Evolutionary conservation across 2,113 vertebrate genomes (phyloP), one percentile per base, ranked within the genome.

Genomic region (Percina caprodes): DNA sequence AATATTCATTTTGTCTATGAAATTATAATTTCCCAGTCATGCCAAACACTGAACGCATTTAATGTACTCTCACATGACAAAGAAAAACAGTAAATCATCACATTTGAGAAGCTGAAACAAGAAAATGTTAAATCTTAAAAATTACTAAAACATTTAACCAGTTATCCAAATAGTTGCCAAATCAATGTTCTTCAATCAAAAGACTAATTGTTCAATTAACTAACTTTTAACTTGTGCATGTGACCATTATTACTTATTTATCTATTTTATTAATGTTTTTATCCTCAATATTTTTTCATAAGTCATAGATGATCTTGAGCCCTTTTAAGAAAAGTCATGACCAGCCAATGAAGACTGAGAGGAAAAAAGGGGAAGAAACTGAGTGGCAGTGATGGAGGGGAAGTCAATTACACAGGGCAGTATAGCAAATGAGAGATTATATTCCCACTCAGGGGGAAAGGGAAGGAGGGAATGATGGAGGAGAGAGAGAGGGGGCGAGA

Each of bases 371-470:
- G 39, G 23, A 24, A 19, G 26, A 74, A 26, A 39, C 3, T 21
- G n/a, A 39, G 59, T 67, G 48, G 30, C 39, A 23, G 24, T 35
- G 39, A 56, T 56, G 48, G 45, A 74, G 33, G 59, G 48, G 56
- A 45, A 83, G 72, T 86, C 46, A 87, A 89, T 92, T 83, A 90
- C 78, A 85, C 45, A 62, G 56, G 67, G 70, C 55, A 46, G 58
- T 60, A 63, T 42, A 59, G 74, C 71, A 72, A 91, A 84, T 84
- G 42, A 86, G 86, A 84, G 85, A 84, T 81, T 80, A 90, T 80
- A 46, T 85, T 80, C 60, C 62, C 61, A 69, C 79, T 54, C 18
- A 80, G 69, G 71, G 89, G 54, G 60, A 80, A 69, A 71, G 26
- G 33, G 52, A 68, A 70, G 30, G 42, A 74, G 67, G 61, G 9